Conservation (phyloP, 2,888 invertebrate species). For the Dynastes hyllus region DNA sequence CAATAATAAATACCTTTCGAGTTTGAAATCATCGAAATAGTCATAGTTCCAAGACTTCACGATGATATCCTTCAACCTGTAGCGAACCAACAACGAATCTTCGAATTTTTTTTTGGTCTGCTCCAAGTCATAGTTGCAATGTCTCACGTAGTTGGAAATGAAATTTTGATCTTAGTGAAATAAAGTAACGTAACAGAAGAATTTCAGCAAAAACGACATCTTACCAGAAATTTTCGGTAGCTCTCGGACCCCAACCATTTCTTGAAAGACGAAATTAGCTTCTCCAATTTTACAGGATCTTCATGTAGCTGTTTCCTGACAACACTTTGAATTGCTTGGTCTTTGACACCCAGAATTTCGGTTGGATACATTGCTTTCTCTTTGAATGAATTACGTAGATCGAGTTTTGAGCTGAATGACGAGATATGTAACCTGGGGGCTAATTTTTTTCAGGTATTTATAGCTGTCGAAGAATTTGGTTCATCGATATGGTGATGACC, state of each 20-base stretch:
- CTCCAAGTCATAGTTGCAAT: slow-evolving; percentile 78
- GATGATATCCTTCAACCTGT: no score
- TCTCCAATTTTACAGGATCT: background rate
- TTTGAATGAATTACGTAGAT: no score
- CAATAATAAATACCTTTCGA: slow-evolving; percentile 66
- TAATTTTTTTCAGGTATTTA: no score
- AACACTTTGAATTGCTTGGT: background rate
- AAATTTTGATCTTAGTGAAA: slow-evolving; percentile 71
- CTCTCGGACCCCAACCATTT: slow-evolving; percentile 24
- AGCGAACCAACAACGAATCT: slow-evolving; percentile 71
- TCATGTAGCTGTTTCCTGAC: background rate
- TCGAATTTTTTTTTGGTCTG: slow-evolving; percentile 78
- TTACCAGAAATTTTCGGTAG: slow-evolving; percentile 18
- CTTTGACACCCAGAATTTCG: no score
- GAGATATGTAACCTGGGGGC: no score
- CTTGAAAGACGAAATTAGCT: background rate
- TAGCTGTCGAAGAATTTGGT: no score
- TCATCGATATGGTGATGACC: no score
- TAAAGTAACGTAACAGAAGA: background rate
- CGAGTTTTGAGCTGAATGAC: no score
- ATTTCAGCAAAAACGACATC: background rate
- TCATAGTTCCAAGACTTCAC: no score
- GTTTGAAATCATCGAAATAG: no score
- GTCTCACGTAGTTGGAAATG: slow-evolving; percentile 75
- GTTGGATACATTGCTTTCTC: no score